Conservation (phyloP, 2,113 vertebrate genomes). For the Python bivittatus region DNA sequence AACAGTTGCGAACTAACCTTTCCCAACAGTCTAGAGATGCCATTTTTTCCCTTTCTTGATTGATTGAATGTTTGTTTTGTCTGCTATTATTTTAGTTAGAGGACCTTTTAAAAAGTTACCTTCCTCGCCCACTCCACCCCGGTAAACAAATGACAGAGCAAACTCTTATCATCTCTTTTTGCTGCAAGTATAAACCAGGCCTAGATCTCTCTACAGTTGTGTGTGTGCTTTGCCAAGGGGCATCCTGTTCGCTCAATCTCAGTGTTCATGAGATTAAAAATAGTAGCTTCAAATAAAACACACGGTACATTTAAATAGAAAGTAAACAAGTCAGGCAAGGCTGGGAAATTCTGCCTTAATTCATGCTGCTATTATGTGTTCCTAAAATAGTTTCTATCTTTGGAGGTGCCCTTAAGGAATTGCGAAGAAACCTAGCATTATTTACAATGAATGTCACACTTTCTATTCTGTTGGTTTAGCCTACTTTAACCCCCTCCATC, state of each 20-base stretch:
- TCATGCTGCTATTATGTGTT: constrained; percentile 32
- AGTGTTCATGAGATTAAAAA: constrained; percentile 41
- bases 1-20: not conserved
- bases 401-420: constrained; percentile 30
- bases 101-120: not conserved
- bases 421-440: constrained; percentile 31
- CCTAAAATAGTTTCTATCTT: constrained; percentile 38
- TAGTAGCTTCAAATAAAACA: constrained; percentile 27
- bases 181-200: not conserved
- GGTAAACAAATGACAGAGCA: not conserved
- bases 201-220: not conserved
- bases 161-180: not conserved
- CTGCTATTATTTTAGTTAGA: not conserved
- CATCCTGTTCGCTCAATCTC: constrained; percentile 1
- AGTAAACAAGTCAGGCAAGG: constrained; percentile 32
- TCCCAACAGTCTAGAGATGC: not conserved
- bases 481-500: constrained; percentile 13
- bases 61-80: not conserved
- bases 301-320: constrained; percentile 8
- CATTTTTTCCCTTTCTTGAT: not conserved
- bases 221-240: not conserved
- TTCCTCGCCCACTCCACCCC: not conserved
- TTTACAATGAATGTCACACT: constrained; percentile 30
- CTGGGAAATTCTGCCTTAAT: constrained; percentile 41
- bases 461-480: constrained; percentile 13